Conservation (phyloP, 2,797 vertebrate genomes). For the Enteromius unitaeniatus region DNA sequence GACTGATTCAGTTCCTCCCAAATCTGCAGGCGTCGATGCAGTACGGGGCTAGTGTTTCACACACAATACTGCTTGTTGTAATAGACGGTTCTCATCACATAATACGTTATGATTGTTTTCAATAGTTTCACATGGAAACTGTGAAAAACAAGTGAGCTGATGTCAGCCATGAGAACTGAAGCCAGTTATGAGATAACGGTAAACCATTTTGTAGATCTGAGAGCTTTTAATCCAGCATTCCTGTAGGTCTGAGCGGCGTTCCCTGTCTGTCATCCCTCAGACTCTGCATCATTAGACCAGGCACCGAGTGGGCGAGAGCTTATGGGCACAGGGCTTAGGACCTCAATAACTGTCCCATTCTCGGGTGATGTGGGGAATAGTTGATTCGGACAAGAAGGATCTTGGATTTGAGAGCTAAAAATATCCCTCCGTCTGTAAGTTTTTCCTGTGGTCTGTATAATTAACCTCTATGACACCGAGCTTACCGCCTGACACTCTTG, state of each 20-base stretch:
- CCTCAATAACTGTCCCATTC: slow-evolving; percentile 43
- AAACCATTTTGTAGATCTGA: slow-evolving; percentile 34
- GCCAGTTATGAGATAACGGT: slow-evolving; percentile 25
- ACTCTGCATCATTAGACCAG: slow-evolving; percentile 50
- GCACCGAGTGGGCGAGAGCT: slow-evolving; percentile 37
- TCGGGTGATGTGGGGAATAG: slow-evolving; percentile 27
- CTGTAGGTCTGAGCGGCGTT: slow-evolving; percentile 12
- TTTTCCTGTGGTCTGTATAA: slow-evolving; percentile 24
- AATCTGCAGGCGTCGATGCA: neutral
- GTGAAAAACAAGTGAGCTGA: slow-evolving; percentile 10
- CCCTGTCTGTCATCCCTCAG: slow-evolving; percentile 38
- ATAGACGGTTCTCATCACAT: neutral
- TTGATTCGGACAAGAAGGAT: slow-evolving; percentile 49
- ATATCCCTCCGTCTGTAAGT: slow-evolving; percentile 54
- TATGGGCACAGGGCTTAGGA: slow-evolving; percentile 42
- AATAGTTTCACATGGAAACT: slow-evolving; percentile 29
- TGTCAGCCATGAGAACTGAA: neutral
- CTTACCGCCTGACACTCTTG: slow-evolving; percentile 7
- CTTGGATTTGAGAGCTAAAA: slow-evolving; percentile 55
- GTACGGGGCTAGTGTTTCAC: neutral
- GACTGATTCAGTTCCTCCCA: neutral
- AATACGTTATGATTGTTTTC: slow-evolving; percentile 15
- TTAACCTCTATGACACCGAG: slow-evolving; percentile 15
- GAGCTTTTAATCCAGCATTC: slow-evolving; percentile 15
- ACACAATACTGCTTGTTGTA: slow-evolving; percentile 1